These are phyloP conservation scores for Tringa solitaria DNA, from an alignment of 2,113 vertebrate species.

Conservation along the genomic window DNA sequence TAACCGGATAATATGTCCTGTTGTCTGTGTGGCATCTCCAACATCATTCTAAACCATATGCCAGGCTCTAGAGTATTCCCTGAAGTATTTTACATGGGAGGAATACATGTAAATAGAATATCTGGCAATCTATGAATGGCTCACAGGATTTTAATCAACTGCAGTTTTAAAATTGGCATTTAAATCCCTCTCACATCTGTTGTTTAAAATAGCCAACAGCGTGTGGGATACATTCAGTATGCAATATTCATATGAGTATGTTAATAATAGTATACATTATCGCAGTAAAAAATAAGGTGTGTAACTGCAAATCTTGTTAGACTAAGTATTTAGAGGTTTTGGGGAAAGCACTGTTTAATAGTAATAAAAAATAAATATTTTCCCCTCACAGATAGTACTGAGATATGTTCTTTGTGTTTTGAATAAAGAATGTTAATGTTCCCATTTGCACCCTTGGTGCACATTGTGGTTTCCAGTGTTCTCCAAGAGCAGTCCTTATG, in stretches of 20 bases:
- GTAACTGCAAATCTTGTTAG: neutral
- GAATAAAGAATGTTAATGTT: neutral
- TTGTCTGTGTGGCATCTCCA: conserved; percentile 59
- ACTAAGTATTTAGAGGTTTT: neutral
- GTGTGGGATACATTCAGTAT: neutral
- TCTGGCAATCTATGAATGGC: conserved; percentile 60
- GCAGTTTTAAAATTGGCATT: conserved; percentile 55
- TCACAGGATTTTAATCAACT: conserved; percentile 55
- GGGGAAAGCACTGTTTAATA: neutral
- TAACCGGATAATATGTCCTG: conserved; percentile 48
- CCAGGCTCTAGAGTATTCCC: conserved; percentile 48
- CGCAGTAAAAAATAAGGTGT: neutral
- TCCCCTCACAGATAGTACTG: neutral
- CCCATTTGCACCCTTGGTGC: neutral
- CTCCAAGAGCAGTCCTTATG: neutral
- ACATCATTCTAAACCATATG: conserved; percentile 45
- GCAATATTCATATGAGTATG: conserved; percentile 27
- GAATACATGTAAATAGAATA: conserved; percentile 56
- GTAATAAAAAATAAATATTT: neutral
- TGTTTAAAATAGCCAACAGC: conserved; percentile 39
- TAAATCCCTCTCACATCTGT: conserved; percentile 58
- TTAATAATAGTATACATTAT: conserved; percentile 28
- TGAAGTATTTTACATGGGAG: conserved; percentile 46
- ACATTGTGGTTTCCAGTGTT: neutral
- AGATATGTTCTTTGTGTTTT: neutral